A percentile compares a stretch with the other conserved stretches of the same genome.
These are phyloP conservation scores for Tachycineta bicolor DNA, from an alignment of 2,113 vertebrate species.

Conservation along the genomic window DNA sequence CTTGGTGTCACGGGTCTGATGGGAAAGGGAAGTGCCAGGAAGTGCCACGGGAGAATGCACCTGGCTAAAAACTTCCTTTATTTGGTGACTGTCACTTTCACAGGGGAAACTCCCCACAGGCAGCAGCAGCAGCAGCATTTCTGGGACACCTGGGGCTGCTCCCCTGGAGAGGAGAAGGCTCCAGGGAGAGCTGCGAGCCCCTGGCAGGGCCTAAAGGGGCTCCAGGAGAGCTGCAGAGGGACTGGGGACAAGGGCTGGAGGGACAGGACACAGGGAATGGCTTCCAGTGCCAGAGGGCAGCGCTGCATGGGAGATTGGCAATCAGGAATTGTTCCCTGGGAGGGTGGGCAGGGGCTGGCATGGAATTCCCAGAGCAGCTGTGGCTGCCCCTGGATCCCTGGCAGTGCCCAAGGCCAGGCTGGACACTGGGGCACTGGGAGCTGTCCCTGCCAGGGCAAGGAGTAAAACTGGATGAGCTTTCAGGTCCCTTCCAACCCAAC, in stretches of 20 bases:
- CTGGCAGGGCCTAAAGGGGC: neutral
- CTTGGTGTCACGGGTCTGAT: fast-evolving
- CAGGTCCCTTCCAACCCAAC: neutral
- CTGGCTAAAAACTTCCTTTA: fast-evolving
- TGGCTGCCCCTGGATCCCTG: too few species aligned
- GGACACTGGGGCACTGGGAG: neutral
- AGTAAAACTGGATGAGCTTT: neutral
- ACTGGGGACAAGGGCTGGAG: neutral
- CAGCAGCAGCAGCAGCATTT: neutral
- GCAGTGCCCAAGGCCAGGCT: neutral
- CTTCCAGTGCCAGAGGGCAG: too few species aligned
- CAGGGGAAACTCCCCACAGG: neutral
- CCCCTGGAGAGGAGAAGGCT: neutral
- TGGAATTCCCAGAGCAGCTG: neutral
- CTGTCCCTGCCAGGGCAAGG: neutral
- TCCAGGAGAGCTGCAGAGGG: neutral
- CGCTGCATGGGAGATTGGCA: too few species aligned
- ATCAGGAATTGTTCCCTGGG: too few species aligned
- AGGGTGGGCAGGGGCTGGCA: neutral
- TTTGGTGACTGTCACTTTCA: too few species aligned
- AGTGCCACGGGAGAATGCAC: too few species aligned
- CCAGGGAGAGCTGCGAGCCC: neutral
- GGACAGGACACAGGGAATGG: too few species aligned
- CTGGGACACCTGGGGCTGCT: neutral
- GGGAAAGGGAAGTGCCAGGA: neutral